Conservation (phyloP, 2,797 vertebrate genomes). For the Fistularia commersonii region DNA sequence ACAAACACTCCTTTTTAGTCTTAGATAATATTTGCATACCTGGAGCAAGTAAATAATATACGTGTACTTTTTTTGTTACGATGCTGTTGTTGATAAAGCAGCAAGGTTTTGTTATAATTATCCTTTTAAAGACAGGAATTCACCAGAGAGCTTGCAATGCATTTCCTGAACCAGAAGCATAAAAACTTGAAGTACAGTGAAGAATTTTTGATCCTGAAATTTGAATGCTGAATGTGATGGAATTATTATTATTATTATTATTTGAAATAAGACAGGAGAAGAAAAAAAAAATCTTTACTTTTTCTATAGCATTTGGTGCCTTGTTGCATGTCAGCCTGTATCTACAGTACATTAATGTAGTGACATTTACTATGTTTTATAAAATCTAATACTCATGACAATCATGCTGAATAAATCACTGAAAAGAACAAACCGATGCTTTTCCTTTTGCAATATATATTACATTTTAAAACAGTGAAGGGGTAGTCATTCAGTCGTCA, state of each 20-base stretch:
- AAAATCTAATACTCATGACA: slow-evolving; percentile 49
- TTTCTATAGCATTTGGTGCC: slow-evolving; percentile 35
- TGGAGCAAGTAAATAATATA: no score
- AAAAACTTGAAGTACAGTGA: slow-evolving; percentile 6
- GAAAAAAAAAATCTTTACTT: slow-evolving; percentile 10
- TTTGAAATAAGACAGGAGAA: slow-evolving; percentile 25
- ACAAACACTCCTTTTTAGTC: no score
- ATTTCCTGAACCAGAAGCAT: background rate
- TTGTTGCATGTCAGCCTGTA: slow-evolving; percentile 47
- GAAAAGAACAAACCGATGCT: no score
- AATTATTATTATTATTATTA: slow-evolving; percentile 3
- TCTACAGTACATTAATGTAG: slow-evolving; percentile 32
- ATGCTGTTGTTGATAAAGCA: no score
- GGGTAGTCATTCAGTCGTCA: no score
- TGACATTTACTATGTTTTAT: slow-evolving; percentile 37
- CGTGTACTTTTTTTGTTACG: no score
- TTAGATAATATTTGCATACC: no score
- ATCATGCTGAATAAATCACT: slow-evolving; percentile 57
- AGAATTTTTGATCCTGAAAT: background rate
- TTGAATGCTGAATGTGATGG: background rate
- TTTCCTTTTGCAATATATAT: no score
- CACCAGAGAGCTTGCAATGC: no score
- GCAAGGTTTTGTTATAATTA: no score
- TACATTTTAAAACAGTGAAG: no score
- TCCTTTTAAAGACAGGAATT: no score